Evolutionary conservation across 2,888 invertebrate species (phyloP), one percentile per base, ranked within the genome.

Genomic region (Arctia plantaginis): DNA sequence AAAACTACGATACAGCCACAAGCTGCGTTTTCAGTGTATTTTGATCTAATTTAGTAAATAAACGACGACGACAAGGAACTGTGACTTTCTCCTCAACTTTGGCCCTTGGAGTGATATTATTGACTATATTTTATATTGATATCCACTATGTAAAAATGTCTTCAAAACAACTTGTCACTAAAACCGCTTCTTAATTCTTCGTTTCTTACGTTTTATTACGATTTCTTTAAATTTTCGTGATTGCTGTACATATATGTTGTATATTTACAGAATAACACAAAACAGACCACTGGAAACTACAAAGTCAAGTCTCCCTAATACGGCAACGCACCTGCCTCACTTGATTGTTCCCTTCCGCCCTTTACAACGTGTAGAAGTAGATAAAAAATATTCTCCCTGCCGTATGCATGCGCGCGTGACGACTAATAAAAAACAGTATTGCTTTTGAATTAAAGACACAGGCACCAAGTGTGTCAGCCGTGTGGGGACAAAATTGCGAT

Each of bases 291-390:
- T 72, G 33, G 62, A 35, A 72, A 75, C 72, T 66, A 18, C 27
- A 39, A 69, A 75, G 67, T 75, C 66, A 76, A 72, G 67, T 79
- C 72, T 75, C 82, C 86, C 81, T 80, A 80, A 78, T 74, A 73
- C 68, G 51, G 68, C 78, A 80, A n/a, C 76, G 85, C 89, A 89
- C 88, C 91, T 91, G 91, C 85, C 82, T 73, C 75, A 81, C 84
- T 80, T 88, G 87, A 90, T 90, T 85, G 86, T 76, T 82, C 83
- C 84, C 88, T 90, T 90, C 91, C 90, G 90, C 86, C 87, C 90
- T 85, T 87, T 82, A 59, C 65, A 27, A 51, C 72, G 74, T 47
- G 72, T 67, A 44, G 74, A 59, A 59, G 74, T 69, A 75, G 73
- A 76, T 77, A 81, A 81, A 83, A 82, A 82, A 80, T 67, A 80